These are phyloP conservation scores for Archocentrus centrarchus DNA, from an alignment of 2,113 vertebrate species.

Conservation along the genomic window DNA sequence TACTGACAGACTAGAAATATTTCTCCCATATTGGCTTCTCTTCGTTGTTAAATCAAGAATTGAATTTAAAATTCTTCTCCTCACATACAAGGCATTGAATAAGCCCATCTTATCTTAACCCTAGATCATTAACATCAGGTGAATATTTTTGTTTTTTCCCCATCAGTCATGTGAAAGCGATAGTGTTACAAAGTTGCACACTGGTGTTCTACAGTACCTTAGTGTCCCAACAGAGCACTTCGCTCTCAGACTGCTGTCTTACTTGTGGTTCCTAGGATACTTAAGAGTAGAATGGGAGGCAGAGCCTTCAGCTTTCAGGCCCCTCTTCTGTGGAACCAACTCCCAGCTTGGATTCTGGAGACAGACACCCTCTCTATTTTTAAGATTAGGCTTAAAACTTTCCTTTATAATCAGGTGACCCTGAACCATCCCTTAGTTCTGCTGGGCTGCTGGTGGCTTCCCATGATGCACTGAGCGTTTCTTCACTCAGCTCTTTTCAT, in stretches of 20 bases:
- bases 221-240: no score
- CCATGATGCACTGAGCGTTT: no score
- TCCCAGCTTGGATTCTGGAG: neutral
- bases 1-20: neutral
- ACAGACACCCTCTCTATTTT: neutral
- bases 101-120: neutral
- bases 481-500: no score
- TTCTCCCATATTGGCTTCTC: neutral
- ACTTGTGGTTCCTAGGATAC: no score
- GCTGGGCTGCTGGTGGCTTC: neutral
- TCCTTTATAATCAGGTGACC: neutral
- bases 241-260: no score
- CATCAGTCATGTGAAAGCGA: no score
- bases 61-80: neutral
- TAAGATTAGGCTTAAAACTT: neutral
- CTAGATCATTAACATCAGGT: no score
- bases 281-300: neutral
- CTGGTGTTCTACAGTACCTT: no score
- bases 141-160: no score
- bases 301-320: neutral
- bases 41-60: neutral
- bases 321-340: neutral
- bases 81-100: neutral
- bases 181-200: no score
- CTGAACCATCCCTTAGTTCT: neutral